phyloP scores from a whole-genome alignment of 2,888 invertebrate genomes.

The Himalopsyche tibetana region DNA sequence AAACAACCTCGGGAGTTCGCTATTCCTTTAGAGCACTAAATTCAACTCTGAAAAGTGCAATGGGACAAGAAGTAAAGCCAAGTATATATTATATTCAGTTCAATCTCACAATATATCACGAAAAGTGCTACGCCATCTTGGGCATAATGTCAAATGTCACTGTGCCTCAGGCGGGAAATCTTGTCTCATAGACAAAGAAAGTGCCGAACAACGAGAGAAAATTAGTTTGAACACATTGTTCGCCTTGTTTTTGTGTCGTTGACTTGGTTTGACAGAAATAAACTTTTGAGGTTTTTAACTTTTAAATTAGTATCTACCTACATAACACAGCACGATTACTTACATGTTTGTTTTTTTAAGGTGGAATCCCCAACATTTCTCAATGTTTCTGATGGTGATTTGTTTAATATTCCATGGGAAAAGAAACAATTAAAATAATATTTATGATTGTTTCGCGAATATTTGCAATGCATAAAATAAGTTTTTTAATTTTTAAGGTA shows the following conservation, averaged over 20 bases:
- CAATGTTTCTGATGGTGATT: too few relatives aligned
- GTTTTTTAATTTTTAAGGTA: too few relatives aligned
- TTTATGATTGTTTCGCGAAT: too few relatives aligned
- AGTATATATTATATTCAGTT: constrained; percentile 31
- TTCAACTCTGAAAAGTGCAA: constrained; percentile 29
- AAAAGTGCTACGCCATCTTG: constrained; percentile 40
- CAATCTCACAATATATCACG: constrained; percentile 38
- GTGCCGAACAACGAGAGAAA: constrained; percentile 9
- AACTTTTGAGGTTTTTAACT: not conserved
- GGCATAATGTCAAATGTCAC: constrained; percentile 35
- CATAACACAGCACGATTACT: too few relatives aligned
- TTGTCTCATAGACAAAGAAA: constrained; percentile 31
- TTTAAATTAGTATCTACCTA: not conserved
- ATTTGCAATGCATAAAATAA: too few relatives aligned
- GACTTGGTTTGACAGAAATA: constrained; percentile 8
- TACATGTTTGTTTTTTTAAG: not conserved
- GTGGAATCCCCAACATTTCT: not conserved
- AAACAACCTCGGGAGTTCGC: constrained; percentile 29
- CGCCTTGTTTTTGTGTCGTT: constrained; percentile 23
- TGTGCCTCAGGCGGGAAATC: constrained; percentile 15
- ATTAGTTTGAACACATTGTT: not conserved
- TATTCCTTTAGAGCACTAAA: constrained; percentile 37
- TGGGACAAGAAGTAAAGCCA: constrained; percentile 31
- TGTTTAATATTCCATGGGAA: too few relatives aligned
- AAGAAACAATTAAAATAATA: too few relatives aligned